Evolutionary conservation across 2,113 vertebrate species (phyloP).

Genomic region (Corythornis vintsioides): DNA sequence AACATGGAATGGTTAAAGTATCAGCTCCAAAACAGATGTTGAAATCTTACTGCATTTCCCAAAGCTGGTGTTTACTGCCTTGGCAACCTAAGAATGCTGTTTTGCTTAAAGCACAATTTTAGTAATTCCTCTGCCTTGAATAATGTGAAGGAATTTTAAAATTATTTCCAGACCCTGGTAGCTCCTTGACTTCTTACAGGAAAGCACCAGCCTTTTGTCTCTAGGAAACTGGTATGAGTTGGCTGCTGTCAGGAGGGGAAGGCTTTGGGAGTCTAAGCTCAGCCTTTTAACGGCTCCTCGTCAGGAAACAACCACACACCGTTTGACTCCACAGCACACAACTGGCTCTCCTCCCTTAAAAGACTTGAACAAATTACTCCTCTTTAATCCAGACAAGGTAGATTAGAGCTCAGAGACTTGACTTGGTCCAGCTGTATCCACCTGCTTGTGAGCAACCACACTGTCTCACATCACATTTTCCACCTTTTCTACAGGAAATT

Average conservation of each 20-base stretch:
- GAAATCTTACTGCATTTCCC: conserved; percentile 62
- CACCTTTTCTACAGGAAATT: neutral
- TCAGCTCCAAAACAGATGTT: conserved; percentile 65
- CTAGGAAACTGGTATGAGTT: conserved; percentile 20
- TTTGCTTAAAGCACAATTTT: conserved; percentile 69
- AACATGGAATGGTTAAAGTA: conserved; percentile 43
- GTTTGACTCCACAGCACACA: conserved; percentile 16
- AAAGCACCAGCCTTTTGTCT: conserved; percentile 28
- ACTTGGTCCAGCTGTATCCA: conserved; percentile 45
- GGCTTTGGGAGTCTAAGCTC: conserved; percentile 50
- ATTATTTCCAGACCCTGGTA: conserved; percentile 67
- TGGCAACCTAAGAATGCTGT: conserved; percentile 62
- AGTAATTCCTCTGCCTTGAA: conserved; percentile 71
- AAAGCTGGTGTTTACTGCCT: conserved; percentile 67
- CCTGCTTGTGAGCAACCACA: neutral
- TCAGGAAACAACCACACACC: conserved; percentile 62
- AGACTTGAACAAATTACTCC: conserved; percentile 71
- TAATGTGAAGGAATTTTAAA: conserved; percentile 68
- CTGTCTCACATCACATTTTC: neutral
- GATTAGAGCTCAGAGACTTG: conserved; percentile 57
- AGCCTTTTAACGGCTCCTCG: conserved; percentile 29
- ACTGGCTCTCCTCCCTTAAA: conserved; percentile 39
- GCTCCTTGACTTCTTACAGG: conserved; percentile 11
- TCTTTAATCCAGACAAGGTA: conserved; percentile 74
- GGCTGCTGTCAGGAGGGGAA: conserved; percentile 57